A percentile compares a stretch with the other conserved stretches of the same genome.
Conservation (phyloP, 2,888 invertebrate species). For the Tiliacea citrago region DNA sequence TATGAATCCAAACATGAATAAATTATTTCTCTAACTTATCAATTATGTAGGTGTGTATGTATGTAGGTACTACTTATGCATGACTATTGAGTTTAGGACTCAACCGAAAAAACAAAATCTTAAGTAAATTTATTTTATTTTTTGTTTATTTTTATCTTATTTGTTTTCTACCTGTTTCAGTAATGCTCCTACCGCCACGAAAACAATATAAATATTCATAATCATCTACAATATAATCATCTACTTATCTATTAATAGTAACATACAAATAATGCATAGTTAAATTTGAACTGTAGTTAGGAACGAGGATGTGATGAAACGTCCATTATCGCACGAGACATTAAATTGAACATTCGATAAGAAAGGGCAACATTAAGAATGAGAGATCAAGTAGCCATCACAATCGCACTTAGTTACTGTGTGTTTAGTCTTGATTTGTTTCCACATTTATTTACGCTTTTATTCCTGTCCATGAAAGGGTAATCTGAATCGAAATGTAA, state of each 20-base stretch:
- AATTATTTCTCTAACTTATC: background rate
- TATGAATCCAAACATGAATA: background rate
- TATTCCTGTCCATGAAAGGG: background rate
- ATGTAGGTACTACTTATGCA: background rate
- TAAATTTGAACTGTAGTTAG: slow-evolving; percentile 42
- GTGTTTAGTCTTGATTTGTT: slow-evolving; percentile 35
- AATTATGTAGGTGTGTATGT: background rate
- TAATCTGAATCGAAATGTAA: background rate
- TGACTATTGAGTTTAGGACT: background rate
- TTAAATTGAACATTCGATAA: slow-evolving; percentile 80
- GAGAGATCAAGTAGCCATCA: slow-evolving; percentile 45
- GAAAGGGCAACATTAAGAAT: slow-evolving; percentile 77
- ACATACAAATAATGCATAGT: slow-evolving; percentile 31
- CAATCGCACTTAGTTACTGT: slow-evolving; percentile 38
- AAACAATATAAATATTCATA: slow-evolving; percentile 13
- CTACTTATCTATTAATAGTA: slow-evolving; percentile 24
- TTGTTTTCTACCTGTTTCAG: background rate
- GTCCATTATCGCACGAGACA: slow-evolving; percentile 72
- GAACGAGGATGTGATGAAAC: slow-evolving; percentile 64
- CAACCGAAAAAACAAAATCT: background rate
- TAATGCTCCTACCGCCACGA: background rate
- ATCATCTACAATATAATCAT: background rate
- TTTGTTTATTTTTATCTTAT: background rate
- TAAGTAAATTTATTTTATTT: no score
- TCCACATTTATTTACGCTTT: background rate